These are phyloP conservation scores for rat (Rattus norvegicus) DNA, from an alignment of 2,113 vertebrate species.

Conservation along the genomic window DNA sequence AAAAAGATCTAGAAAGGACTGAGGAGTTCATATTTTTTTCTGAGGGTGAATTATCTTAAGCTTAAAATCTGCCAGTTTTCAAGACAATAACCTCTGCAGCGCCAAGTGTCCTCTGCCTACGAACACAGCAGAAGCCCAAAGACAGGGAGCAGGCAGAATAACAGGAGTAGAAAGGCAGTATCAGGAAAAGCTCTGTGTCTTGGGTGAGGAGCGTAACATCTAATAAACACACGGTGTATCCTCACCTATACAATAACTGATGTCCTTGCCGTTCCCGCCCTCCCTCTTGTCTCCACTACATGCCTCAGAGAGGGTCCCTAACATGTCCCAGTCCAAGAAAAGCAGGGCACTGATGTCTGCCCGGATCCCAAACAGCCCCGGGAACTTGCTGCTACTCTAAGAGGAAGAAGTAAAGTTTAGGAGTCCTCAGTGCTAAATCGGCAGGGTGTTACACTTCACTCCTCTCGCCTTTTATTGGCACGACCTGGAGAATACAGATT, in stretches of 20 bases:
- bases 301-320: background rate
- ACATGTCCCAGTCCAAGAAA: background rate
- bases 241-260: background rate
- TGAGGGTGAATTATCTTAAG: background rate
- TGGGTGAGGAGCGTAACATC: accelerated
- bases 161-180: accelerated
- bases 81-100: background rate
- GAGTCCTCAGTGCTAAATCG: conserved; percentile 68
- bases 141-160: background rate
- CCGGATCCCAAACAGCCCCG: conserved; percentile 56
- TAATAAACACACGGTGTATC: accelerated
- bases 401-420: conserved; percentile 72
- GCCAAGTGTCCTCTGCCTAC: background rate
- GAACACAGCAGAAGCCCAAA: background rate
- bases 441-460: conserved; percentile 74
- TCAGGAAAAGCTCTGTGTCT: accelerated
- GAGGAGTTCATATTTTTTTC: background rate
- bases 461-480: conserved; percentile 77
- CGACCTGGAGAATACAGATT: conserved; percentile 80
- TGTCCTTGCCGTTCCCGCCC: background rate
- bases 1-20: background rate
- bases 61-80: background rate
- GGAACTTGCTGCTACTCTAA: conserved; percentile 66
- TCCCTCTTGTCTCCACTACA: background rate
- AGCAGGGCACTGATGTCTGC: background rate